Evolutionary conservation across 2,888 invertebrate genomes (phyloP), one percentile per base, ranked within the genome.

Genomic region (Spodoptera picta): DNA sequence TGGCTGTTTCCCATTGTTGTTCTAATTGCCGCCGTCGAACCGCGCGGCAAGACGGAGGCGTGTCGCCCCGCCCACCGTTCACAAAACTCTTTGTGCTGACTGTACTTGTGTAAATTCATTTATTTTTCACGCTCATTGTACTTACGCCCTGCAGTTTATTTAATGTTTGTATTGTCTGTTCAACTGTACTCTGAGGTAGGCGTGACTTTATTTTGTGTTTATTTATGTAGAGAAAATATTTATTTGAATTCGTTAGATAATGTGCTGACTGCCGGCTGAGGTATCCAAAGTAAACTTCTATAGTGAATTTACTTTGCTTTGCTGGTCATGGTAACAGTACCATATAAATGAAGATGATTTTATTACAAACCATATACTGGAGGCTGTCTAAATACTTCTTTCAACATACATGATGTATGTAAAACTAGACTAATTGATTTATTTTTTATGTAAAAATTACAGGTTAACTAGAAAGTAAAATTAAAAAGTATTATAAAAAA

Each of bases 141-240:
- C 80, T 75, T 65, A 77, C 85, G 83, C 84, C 87, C 87, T 80
- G 81, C 80, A 86, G 91, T 91, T 92, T 92, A 88, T 87, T 87
- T 87, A 82, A 85, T 90, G 88, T 90, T 89, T 90, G 89, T 77
- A 85, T 92, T 93, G 92, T 93, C 92, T 93, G 84, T 89, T 80
- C 87, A 87, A 88, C 88, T 86, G 87, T 89, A 86, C 86, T 70
- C 59, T 41, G 69, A 57, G 51, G 66, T 67, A 81, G 85, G 84
- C 82, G 80, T 77, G 75, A 52, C 69, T 23, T 23, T 49, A 55
- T 58, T 53, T 63, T 73, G 69, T 77, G 62, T 73, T 79, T 67
- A 61, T 65, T 70, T 73, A 45, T 65, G 23, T 48, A 42, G n/a
- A 46, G n/a, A 52, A 72, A 65, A 58, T 42, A 60, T 51, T 58